A percentile compares a stretch with the other conserved stretches of the same genome.
Evolutionary conservation across 2,888 invertebrate genomes (phyloP).

Genomic region (Plagodis pulveraria): DNA sequence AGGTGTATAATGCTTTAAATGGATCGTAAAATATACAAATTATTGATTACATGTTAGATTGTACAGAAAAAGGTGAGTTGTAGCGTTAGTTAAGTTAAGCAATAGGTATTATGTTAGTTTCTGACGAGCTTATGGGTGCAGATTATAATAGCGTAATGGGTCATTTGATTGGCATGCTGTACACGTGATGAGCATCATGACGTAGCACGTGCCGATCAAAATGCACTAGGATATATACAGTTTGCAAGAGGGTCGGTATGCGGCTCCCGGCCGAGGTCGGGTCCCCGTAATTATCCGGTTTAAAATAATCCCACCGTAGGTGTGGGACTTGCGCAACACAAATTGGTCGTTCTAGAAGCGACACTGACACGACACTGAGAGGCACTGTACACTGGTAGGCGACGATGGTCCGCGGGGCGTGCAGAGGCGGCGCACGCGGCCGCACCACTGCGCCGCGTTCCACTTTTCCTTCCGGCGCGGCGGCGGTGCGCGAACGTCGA

Average conservation of each 20-base stretch:
- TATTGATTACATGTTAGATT: slow-evolving; percentile 1
- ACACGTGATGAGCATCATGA: slow-evolving; percentile 57
- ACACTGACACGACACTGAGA: slow-evolving; percentile 80
- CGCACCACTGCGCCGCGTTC: slow-evolving; percentile 81
- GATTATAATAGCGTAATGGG: slow-evolving; percentile 51
- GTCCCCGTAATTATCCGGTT: slow-evolving; percentile 70
- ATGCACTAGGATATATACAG: slow-evolving; percentile 46
- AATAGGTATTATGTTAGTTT: slow-evolving; percentile 5
- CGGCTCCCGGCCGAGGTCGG: slow-evolving; percentile 48
- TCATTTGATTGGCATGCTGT: slow-evolving; percentile 49
- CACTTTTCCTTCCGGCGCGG: slow-evolving; percentile 84
- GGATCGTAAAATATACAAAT: slow-evolving; percentile 3
- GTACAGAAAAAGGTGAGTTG: neutral
- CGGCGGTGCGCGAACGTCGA: slow-evolving; percentile 71
- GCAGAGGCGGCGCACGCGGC: slow-evolving; percentile 79
- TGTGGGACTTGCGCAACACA: slow-evolving; percentile 82
- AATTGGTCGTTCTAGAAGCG: slow-evolving; percentile 80
- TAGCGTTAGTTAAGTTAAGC: slow-evolving; percentile 19
- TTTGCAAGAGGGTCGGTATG: slow-evolving; percentile 52
- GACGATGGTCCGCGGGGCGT: slow-evolving; percentile 66
- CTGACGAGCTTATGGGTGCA: slow-evolving; percentile 36
- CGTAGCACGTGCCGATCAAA: slow-evolving; percentile 55
- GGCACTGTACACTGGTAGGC: slow-evolving; percentile 65
- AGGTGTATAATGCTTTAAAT: slow-evolving; percentile 1
- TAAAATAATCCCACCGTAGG: slow-evolving; percentile 80